Base-by-base conservation (phyloP, 2,888 invertebrate species). In the Dasypogon diadema region DNA sequence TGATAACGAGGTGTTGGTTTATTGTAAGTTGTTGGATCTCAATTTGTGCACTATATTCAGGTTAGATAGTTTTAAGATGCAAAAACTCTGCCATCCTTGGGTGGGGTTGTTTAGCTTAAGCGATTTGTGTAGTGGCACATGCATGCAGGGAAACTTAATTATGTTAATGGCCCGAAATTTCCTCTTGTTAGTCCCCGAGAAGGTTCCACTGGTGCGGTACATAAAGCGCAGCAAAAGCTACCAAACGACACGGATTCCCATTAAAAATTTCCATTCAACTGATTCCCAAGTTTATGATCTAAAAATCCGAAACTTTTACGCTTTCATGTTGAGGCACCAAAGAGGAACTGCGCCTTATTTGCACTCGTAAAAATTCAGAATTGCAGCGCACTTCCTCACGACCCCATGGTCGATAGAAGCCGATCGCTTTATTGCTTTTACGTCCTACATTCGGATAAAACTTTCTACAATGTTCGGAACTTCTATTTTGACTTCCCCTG, bases 11-110 rank as follows among this genome's bases (percentile, higher is more conserved):
- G 24, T 42, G 42, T 37, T 18, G 42, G 37, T 63, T 63, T 63
- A 63, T 63, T 63, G 63, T 37, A 63, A 37, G 37, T 37, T 34
- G 16, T 34, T 26, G 10, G 60, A 6, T 42, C 63, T 63, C 37
- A 63, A 63, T 63, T 63, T 63, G 42, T 42, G 42, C 37, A n/a
- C 14, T 12, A 12, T 37, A 42, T 0, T 30, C 34, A 10, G 34
- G 6, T 30, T 10, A n/a, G n/a, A n/a, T n/a, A n/a, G n/a, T n/a
- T n/a, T n/a, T n/a, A n/a, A n/a, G n/a, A n/a, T n/a, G n/a, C n/a
- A n/a, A n/a, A n/a, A n/a, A n/a, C n/a, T n/a, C n/a, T n/a, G n/a
- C n/a, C n/a, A n/a, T n/a, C n/a, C n/a, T n/a, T n/a, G n/a, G n/a
- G n/a, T n/a, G n/a, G n/a, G n/a, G n/a, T n/a, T n/a, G n/a, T n/a